phyloP scores from a whole-genome alignment of 2,797 vertebrate species.

The Eurystomus glaucurus region DNA sequence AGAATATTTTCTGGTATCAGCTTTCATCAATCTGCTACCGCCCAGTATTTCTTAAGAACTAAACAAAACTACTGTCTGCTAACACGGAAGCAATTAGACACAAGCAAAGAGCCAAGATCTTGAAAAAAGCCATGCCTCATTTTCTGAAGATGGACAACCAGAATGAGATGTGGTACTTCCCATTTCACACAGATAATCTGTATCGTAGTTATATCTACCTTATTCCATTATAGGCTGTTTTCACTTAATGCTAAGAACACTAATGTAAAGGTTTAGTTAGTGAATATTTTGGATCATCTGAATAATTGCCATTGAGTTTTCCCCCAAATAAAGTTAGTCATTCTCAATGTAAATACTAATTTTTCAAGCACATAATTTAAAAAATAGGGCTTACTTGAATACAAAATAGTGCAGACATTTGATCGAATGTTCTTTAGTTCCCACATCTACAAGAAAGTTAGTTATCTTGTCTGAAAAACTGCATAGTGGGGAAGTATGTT shows the following conservation, averaged over 20 bases:
- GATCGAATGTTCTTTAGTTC: neutral
- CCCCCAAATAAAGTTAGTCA: neutral
- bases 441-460: neutral
- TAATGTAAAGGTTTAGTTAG: neutral
- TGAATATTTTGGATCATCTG: neutral
- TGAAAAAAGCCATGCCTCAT: neutral
- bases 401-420: neutral
- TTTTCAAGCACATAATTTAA: neutral
- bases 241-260: neutral
- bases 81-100: neutral
- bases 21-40: neutral
- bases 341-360: neutral
- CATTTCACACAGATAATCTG: neutral
- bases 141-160: neutral
- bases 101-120: neutral
- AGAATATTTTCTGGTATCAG: conserved; percentile 7
- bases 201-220: neutral
- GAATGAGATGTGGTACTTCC: fast-evolving
- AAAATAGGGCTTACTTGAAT: neutral
- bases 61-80: conserved; percentile 4
- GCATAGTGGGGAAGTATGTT: neutral
- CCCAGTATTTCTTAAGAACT: neutral
- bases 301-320: neutral
- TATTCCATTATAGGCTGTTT: neutral
- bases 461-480: neutral